Evolutionary conservation across 2,797 vertebrate genomes (phyloP).

Genomic region (Acrocephalus scirpaceus): DNA sequence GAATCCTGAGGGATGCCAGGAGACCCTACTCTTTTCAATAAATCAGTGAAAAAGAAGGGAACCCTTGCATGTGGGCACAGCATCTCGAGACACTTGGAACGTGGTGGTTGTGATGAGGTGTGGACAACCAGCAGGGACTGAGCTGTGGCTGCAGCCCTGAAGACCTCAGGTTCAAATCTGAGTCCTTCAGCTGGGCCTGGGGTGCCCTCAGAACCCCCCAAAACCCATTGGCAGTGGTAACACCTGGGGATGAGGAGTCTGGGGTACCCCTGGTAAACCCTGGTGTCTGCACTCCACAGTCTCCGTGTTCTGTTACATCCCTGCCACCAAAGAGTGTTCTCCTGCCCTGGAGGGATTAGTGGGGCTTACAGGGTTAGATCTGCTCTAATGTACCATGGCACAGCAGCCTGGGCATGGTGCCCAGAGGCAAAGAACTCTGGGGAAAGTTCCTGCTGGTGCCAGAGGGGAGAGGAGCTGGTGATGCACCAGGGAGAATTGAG

Average conservation of each 20-base stretch:
- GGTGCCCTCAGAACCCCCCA: not conserved
- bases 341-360: not conserved
- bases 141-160: not conserved
- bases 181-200: not conserved
- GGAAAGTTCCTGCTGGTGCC: not conserved
- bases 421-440: not conserved
- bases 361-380: not conserved
- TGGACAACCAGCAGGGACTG: accelerated
- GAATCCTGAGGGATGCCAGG: not conserved
- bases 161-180: not conserved
- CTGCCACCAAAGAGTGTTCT: not conserved
- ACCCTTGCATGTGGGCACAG: not conserved
- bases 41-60: not conserved
- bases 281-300: accelerated
- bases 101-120: not conserved
- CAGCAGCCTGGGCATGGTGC: not conserved
- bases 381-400: not conserved
- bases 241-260: not conserved
- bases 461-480: not conserved
- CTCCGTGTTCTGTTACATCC: accelerated
- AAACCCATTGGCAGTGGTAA: not conserved
- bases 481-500: accelerated
- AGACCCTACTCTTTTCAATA: not conserved
- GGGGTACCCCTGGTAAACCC: not conserved
- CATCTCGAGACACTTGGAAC: accelerated